Base-by-base conservation (phyloP, 2,113 vertebrate genomes). In the Ceyx cyanopectus region DNA sequence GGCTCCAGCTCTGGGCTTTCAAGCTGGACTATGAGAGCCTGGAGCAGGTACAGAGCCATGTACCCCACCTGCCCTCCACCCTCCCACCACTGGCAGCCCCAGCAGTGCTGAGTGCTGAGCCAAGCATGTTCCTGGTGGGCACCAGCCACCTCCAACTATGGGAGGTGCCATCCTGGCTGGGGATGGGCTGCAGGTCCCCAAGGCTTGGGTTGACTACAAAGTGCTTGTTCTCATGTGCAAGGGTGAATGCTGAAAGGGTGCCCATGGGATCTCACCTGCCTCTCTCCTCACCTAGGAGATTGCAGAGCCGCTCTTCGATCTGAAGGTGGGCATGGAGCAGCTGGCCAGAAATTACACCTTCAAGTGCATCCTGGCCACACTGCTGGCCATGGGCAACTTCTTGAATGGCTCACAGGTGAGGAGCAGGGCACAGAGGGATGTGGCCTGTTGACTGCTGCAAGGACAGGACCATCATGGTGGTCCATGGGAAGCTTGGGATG, bases 1-100 rank as follows among this genome's bases (percentile, higher is more conserved):
- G n/a, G n/a, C n/a, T n/a, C n/a, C n/a, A n/a, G n/a, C n/a, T 99
- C 82, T 99, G 99, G 99, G 98, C 98, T 82, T 99, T 99, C 96
- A 99, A 99, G 65, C 97, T 99, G 65, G 99, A 99, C 97, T 99
- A 99, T 1, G 99, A 99, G 89, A 96, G 97, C 69, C 97, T 99
- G 97, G 99, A 99, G 96, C 99, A 99, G 99, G 99, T 99, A 98
- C 0, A 1, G 56, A 86, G 58, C 45, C 53, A 16, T 3, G 15
- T 9, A 30, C 17, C 20, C 29, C 34, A 10, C 9, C 17, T 29
- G 8, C 29, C 51, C 34, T 32, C 45, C 7, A 4, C 40, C n/a
- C 26, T 82, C 22, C 66, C 56, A 56, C 53, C 0, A 0, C 66
- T 67, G 65, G 63, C 61, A 61, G 51, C 26, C 51, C 43, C 45